Base-by-base conservation (phyloP, 2,888 invertebrate species). In the Tenthredo distinguenda region DNA sequence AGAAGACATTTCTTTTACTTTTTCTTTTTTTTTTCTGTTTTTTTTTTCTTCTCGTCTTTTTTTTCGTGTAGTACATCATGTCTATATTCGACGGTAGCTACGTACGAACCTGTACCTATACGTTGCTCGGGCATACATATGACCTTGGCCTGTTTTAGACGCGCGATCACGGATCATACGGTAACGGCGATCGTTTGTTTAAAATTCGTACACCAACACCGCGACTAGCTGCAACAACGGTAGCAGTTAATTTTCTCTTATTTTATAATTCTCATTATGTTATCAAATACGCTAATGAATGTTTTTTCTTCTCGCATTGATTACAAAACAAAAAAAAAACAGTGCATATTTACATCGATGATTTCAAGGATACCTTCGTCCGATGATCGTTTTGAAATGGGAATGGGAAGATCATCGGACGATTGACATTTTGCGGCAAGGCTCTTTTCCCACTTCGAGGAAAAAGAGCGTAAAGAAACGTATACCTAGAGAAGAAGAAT, bases 81-180 rank as follows among this genome's bases (percentile, higher is more conserved):
- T 18, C 18, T 50, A 50, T 50, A 50, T 50, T 50, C 50, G 62
- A 62, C 62, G 26, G n/a, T 62, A 50, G 10, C 18, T 62, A 62
- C 58, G 21, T 62, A 62, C 10, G 26, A 26, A 50, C 18, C 21
- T 26, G 26, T 26, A 62, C 62, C 62, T 62, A 26, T 62, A 26
- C 26, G 26, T 21, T 62, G 5, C 26, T 71, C 37, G 40, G 21
- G 21, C 26, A 62, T 26, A 37, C 71, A 1, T 26, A 26, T 37
- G 71, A 37, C 71, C 71, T 71, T 71, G 71, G 71, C 34, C 71
- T 31, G 71, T 71, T 37, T 71, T 71, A 71, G 37, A 34, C 71
- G 34, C 71, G 2, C 55, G 55, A 55, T 55, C 55, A 37, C 12
- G 12, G n/a, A 37, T 12, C n/a, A 71, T 21, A 26, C 62, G 58